These are phyloP conservation scores for Astropecten irregularis DNA, from an alignment of 53 echinoderm and acorn worm species.

Conservation along the genomic window DNA sequence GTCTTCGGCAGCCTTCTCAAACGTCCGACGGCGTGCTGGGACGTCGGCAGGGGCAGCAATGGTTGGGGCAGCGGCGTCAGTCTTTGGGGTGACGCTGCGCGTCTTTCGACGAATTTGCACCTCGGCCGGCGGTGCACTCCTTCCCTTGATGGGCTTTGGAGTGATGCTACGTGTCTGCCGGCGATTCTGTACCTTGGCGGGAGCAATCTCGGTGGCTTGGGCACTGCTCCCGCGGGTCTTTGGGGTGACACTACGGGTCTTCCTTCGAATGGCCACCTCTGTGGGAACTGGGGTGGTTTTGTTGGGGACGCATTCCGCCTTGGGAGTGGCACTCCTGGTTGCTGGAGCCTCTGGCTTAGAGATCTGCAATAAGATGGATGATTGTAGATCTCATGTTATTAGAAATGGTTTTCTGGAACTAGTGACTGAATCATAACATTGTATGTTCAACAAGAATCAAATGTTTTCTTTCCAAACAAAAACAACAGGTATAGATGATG, in stretches of 20 bases:
- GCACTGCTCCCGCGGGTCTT: slow-evolving; percentile 1
- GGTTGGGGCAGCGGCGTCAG: background rate
- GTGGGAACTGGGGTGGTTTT: slow-evolving; percentile 6
- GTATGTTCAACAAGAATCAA: too few relatives aligned
- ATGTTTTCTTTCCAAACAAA: too few relatives aligned
- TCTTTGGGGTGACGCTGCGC: slow-evolving; percentile 25
- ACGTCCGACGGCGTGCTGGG: slow-evolving; percentile 53
- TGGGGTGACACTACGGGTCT: slow-evolving; percentile 20
- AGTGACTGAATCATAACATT: too few relatives aligned
- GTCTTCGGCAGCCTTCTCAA: slow-evolving; percentile 10
- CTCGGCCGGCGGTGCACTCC: background rate
- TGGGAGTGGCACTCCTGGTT: background rate
- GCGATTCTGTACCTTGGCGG: background rate
- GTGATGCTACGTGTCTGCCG: slow-evolving; percentile 24
- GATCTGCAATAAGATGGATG: too few relatives aligned
- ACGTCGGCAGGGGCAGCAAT: background rate
- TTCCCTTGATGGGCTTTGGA: background rate
- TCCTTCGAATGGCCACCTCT: background rate
- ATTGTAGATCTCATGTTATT: too few relatives aligned
- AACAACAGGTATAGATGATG: too few relatives aligned
- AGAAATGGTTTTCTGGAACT: too few relatives aligned
- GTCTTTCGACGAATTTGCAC: background rate
- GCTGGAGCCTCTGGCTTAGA: background rate
- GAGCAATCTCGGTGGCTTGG: background rate
- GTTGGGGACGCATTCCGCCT: background rate